Evolutionary conservation across 2,113 vertebrate species (phyloP).

Genomic region (Hippocampus mohnikei): DNA sequence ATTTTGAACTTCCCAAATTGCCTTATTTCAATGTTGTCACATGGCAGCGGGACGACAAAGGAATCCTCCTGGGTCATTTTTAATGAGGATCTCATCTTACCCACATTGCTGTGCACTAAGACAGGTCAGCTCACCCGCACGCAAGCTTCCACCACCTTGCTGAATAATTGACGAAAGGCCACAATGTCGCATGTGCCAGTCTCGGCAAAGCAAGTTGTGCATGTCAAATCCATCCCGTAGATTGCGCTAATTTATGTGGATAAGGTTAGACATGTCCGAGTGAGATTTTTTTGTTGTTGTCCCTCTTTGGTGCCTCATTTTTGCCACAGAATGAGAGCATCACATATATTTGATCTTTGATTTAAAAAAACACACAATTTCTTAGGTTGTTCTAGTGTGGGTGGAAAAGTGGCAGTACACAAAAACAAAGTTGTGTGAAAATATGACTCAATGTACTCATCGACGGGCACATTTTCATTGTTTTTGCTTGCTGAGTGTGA

Average conservation of each 20-base stretch:
- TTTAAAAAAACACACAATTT: neutral
- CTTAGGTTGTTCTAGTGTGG: constrained; percentile 11
- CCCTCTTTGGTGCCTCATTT: neutral
- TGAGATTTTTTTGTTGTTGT: neutral
- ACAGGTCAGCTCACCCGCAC: constrained; percentile 37
- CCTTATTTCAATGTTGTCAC: neutral
- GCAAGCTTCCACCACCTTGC: constrained; percentile 32
- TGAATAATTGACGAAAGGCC: constrained; percentile 58
- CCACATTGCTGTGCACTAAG: constrained; percentile 27
- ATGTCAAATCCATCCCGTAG: neutral
- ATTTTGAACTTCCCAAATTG: neutral
- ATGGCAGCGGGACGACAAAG: constrained; percentile 8
- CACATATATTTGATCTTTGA: neutral
- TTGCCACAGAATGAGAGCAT: neutral
- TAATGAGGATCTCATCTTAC: constrained; percentile 37
- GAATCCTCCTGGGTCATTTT: constrained; percentile 28
- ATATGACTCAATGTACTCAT: constrained; percentile 33
- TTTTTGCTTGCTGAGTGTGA: neutral
- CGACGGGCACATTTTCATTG: neutral
- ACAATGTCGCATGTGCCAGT: constrained; percentile 10
- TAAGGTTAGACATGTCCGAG: constrained; percentile 13
- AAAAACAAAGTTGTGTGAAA: constrained; percentile 9
- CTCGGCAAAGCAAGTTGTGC: neutral
- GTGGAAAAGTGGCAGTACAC: constrained; percentile 28
- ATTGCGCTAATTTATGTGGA: neutral